These are phyloP conservation scores for Heterotis niloticus DNA, from an alignment of 2,113 vertebrate species.

Conservation along the genomic window DNA sequence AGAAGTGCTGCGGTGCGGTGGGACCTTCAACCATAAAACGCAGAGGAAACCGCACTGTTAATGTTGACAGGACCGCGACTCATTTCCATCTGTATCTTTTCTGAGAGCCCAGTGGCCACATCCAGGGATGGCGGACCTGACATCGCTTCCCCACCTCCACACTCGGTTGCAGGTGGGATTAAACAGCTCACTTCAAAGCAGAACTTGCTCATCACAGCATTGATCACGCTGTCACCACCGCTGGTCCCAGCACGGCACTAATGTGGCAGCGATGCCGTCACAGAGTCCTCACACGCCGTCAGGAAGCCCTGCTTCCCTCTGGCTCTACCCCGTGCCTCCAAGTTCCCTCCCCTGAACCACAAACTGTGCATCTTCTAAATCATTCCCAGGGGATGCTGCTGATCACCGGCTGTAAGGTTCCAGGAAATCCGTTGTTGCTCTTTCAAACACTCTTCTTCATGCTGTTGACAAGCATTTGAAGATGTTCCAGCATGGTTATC, in stretches of 20 bases:
- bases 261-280: slow-evolving; percentile 50
- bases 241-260: slow-evolving; percentile 57
- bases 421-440: slow-evolving; percentile 37
- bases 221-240: slow-evolving; percentile 46
- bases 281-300: slow-evolving; percentile 42
- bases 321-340: neutral
- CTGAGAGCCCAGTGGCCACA: slow-evolving; percentile 24
- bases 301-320: neutral
- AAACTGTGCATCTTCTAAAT: slow-evolving; percentile 46
- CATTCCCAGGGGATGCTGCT: slow-evolving; percentile 45
- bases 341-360: slow-evolving; percentile 23
- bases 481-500: neutral
- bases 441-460: neutral
- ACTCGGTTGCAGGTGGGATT: slow-evolving; percentile 25
- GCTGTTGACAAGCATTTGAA: slow-evolving; percentile 11
- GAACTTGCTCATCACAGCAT: slow-evolving; percentile 50
- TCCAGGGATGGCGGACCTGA: slow-evolving; percentile 18
- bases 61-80: neutral
- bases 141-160: neutral
- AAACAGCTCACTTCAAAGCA: slow-evolving; percentile 22
- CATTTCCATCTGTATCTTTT: slow-evolving; percentile 19
- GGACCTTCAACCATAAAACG: neutral
- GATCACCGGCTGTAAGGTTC: slow-evolving; percentile 39
- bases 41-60: neutral
- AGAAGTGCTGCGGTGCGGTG: no score